Conservation (phyloP, 2,888 invertebrate genomes). For the Empis livida region DNA sequence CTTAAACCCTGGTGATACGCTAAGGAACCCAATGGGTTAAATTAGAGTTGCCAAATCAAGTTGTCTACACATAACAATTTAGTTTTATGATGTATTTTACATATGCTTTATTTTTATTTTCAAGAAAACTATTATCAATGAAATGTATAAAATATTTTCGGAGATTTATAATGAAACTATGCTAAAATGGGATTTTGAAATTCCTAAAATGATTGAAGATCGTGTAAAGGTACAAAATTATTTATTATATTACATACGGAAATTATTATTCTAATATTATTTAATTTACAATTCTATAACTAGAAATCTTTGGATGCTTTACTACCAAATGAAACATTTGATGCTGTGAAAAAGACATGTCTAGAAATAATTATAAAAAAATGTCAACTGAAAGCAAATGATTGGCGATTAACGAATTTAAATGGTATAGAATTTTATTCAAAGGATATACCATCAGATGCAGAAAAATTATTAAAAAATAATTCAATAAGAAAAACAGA, state of each 20-base stretch:
- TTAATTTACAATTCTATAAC: too few relatives aligned
- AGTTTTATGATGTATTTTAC: too few relatives aligned
- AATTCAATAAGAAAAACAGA: slow-evolving; percentile 1
- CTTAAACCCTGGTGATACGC: too few relatives aligned
- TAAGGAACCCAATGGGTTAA: too few relatives aligned
- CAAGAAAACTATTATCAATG: slow-evolving; percentile 5
- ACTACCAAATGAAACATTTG: slow-evolving; percentile 40
- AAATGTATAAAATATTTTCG: slow-evolving; percentile 17
- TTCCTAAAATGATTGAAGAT: slow-evolving; percentile 21
- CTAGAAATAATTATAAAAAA: slow-evolving; percentile 38
- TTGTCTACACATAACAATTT: too few relatives aligned
- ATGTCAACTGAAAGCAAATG: slow-evolving; percentile 38
- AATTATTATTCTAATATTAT: slow-evolving; percentile 1
- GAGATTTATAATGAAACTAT: slow-evolving; percentile 17
- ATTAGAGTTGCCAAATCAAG: too few relatives aligned
- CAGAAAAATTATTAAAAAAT: slow-evolving; percentile 16
- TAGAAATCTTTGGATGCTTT: slow-evolving; percentile 34
- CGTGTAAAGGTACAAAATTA: slow-evolving; percentile 19
- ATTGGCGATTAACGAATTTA: slow-evolving; percentile 44
- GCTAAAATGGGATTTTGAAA: slow-evolving; percentile 20
- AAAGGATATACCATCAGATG: slow-evolving; percentile 28
- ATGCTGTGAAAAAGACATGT: slow-evolving; percentile 39
- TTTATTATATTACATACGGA: slow-evolving; percentile 9
- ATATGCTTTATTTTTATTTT: slow-evolving; percentile 1
- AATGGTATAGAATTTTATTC: slow-evolving; percentile 24